Base-by-base conservation (phyloP, 2,888 invertebrate species). In the Drosophila vallismaia region DNA sequence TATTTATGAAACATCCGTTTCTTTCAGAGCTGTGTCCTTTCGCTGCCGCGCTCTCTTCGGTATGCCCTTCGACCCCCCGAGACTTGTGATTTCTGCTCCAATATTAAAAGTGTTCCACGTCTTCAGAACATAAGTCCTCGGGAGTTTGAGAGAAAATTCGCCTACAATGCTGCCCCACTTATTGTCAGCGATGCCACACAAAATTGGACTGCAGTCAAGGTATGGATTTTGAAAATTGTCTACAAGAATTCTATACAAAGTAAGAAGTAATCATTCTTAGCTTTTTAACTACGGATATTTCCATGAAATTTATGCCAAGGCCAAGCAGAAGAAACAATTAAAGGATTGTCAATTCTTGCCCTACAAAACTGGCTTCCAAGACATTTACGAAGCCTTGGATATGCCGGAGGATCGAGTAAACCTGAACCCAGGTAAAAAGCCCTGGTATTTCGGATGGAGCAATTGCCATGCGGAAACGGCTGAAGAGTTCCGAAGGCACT, bases 301-400 rank as follows among this genome's bases (percentile, higher is more conserved):
- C 91, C 95, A 95, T 75, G 92, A 94, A 4, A 93, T 97, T 57
- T 98, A 98, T 91, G 92, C 93, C 31, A 93, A 93, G 53, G 92
- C 92, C 0, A 93, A 93, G 76, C 91, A 93, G 79, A 93, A 93
- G 3, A 91, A 91, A 40, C 93, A 92, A 75, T 92, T 92, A 57
- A 92, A 93, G 56, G 94, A 95, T 75, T 99, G 98, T 81, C 98
- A 98, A 91, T 99, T 98, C 92, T 97, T 99, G 89, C 97, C 98
- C 0, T 99, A 99, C 91, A 94, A 96, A 92, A 98, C 98, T 0
- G 96, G 96, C 36, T 96, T 98, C 85, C 92, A 92, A 31, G 95
- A 94, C 48, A 92, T 99, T 0, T 93, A 93, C 51, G 96, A 98
- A 71, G 97, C 97, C 0, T 94, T 99, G 74, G 93, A 93, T 56